Conservation (phyloP, 2,113 vertebrate species). For the Kobus ellipsiprymnus region DNA sequence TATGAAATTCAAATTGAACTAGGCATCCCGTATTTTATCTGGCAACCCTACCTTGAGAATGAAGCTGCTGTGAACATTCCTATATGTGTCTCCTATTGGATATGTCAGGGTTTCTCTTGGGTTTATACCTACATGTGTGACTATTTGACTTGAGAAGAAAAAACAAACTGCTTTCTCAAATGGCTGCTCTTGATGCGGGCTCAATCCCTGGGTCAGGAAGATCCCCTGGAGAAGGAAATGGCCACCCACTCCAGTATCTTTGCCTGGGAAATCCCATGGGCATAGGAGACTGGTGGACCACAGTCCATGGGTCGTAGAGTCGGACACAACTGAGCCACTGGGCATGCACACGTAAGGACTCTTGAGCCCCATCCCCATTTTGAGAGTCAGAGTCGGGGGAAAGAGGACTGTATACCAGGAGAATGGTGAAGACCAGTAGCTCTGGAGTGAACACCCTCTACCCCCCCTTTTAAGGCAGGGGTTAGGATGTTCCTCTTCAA, state of each 20-base stretch:
- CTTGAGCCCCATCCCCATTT: background rate
- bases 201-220: background rate
- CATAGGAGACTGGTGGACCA: background rate
- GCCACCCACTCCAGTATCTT: background rate
- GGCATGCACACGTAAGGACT: background rate
- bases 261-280: background rate
- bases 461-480: background rate
- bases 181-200: background rate
- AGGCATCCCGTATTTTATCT: background rate
- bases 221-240: background rate
- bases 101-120: background rate
- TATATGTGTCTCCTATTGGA: background rate
- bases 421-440: background rate
- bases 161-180: conserved; percentile 17
- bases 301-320: background rate
- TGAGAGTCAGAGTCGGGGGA: background rate
- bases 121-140: background rate
- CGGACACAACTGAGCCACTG: background rate
- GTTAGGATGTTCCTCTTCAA: background rate
- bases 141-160: background rate
- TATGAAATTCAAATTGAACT: conserved; percentile 26
- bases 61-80: background rate
- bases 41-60: background rate
- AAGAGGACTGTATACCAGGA: background rate
- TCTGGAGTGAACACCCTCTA: background rate